Conservation (phyloP, 2,797 vertebrate species). For the Allobates femoralis region DNA sequence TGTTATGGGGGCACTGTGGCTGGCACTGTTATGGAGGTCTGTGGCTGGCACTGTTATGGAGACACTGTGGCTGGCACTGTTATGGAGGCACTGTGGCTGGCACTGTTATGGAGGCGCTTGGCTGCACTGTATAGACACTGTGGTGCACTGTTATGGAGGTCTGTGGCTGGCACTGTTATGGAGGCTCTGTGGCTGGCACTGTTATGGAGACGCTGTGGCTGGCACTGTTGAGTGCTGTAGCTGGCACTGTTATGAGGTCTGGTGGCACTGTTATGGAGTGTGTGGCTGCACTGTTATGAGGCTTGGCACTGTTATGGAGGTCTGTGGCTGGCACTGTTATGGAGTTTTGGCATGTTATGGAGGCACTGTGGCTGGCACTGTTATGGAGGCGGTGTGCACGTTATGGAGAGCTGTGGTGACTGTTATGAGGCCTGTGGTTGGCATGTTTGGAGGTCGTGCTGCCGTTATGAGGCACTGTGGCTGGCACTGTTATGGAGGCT, state of each 20-base stretch:
- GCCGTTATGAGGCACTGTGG: background rate
- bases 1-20: constrained; percentile 6
- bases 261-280: too few relatives aligned
- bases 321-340: background rate
- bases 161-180: background rate
- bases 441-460: background rate
- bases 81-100: background rate
- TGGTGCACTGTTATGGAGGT: background rate
- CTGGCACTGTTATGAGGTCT: too few relatives aligned
- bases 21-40: background rate
- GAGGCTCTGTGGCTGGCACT: background rate
- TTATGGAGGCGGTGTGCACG: too few relatives aligned
- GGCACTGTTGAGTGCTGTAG: background rate
- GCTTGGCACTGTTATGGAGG: background rate
- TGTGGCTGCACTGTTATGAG: background rate
- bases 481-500: background rate
- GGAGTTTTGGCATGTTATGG: too few relatives aligned
- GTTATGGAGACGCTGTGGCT: background rate
- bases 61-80: background rate
- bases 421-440: background rate
- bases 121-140: background rate
- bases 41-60: background rate
- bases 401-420: background rate
- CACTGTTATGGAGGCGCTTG: background rate
- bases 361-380: background rate